Conservation (phyloP, 2,113 vertebrate species). For the Parus major region DNA sequence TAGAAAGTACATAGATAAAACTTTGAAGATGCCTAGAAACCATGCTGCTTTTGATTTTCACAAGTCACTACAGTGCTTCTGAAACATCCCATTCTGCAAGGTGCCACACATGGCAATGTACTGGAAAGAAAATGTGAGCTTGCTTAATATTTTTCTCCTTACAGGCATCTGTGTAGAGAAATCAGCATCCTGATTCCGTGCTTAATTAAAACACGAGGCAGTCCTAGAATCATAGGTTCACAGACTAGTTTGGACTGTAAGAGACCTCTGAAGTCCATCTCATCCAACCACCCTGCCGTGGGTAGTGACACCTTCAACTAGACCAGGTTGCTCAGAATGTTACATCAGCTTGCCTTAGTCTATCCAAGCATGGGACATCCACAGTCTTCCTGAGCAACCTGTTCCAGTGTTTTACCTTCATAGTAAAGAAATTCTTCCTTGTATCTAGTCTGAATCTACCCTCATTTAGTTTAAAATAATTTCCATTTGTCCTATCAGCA, state of each 20-base stretch:
- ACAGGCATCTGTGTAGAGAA: background rate
- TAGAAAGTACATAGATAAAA: background rate
- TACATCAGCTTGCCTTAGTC: too few relatives aligned
- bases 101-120: background rate
- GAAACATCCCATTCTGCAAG: background rate
- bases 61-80: background rate
- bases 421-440: background rate
- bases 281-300: background rate
- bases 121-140: background rate
- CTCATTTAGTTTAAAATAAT: fast-evolving
- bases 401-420: background rate
- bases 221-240: background rate
- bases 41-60: background rate
- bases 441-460: background rate
- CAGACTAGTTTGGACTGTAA: background rate
- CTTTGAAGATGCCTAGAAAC: background rate
- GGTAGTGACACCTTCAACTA: background rate
- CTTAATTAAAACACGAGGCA: background rate
- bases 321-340: background rate
- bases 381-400: background rate
- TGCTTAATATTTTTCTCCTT: background rate
- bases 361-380: background rate
- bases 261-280: background rate
- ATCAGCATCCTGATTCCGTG: background rate
- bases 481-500: background rate